phyloP scores from a whole-genome alignment of 2,888 invertebrate species.

The Cheilosia scutellata region DNA sequence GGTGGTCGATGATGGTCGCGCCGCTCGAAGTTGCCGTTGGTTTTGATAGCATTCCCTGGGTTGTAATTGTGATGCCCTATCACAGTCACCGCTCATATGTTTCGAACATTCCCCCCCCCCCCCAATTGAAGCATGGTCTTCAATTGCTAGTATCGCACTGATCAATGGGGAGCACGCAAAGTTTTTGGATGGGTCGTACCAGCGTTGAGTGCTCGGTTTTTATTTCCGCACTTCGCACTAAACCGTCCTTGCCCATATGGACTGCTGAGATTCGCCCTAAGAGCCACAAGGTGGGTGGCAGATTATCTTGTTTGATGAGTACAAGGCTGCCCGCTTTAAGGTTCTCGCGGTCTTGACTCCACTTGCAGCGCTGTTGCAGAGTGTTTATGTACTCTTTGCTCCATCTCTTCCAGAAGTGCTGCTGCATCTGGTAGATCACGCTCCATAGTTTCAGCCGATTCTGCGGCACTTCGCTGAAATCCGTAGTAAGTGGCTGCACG shows the following conservation, averaged over 20 bases:
- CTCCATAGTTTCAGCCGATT: constrained; percentile 16
- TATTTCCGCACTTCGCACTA: constrained; percentile 26
- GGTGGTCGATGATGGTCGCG: no score
- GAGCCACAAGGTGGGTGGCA: constrained; percentile 14
- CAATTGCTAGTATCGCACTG: not conserved
- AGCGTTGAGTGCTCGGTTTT: constrained; percentile 2
- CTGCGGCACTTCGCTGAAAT: constrained; percentile 14
- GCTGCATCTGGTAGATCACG: constrained; percentile 5
- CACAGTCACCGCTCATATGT: no score
- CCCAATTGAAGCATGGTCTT: constrained; percentile 31
- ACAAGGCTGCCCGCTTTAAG: constrained; percentile 2
- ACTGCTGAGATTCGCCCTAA: constrained; percentile 5
- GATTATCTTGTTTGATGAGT: constrained; percentile 8
- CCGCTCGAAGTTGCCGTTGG: no score
- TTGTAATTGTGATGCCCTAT: no score
- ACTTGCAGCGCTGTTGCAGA: constrained; percentile 25
- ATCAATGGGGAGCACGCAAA: not conserved
- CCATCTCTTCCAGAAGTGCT: constrained; percentile 23
- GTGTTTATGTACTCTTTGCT: constrained; percentile 11
- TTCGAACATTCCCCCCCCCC: constrained; percentile 1
- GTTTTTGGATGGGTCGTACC: constrained; percentile 4
- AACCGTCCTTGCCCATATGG: constrained; percentile 14
- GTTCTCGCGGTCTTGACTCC: not conserved
- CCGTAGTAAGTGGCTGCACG: constrained; percentile 14
- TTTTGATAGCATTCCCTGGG: no score